A percentile compares a stretch with the other conserved stretches of the same genome.
phyloP scores from a whole-genome alignment of 2,888 invertebrate species.

The Saturnia japonica region DNA sequence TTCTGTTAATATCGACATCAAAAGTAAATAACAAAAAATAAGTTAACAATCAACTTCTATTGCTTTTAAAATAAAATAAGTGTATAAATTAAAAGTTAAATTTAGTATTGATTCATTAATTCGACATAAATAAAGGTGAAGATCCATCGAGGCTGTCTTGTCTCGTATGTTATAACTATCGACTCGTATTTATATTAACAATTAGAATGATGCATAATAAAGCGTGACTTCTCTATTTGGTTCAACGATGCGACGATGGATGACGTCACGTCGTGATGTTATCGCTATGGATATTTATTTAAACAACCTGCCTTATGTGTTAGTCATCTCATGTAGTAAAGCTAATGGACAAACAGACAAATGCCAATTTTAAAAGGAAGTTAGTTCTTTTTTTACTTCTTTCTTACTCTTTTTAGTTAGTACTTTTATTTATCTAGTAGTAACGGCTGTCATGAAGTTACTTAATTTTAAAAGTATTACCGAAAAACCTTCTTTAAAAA shows the following conservation, averaged over 20 bases:
- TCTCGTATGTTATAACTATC: not conserved
- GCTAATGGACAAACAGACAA: conserved; percentile 10
- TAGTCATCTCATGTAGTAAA: not conserved
- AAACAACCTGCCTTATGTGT: conserved; percentile 1
- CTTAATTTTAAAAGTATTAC: not conserved
- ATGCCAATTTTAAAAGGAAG: conserved; percentile 10
- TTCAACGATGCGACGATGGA: not conserved
- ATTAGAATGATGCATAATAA: not conserved
- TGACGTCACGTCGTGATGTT: not conserved
- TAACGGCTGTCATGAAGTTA: not conserved
- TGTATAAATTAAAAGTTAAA: too few species aligned
- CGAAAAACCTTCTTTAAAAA: not conserved
- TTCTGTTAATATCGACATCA: too few species aligned
- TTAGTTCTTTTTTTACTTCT: not conserved
- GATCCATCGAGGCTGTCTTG: conserved; percentile 2
- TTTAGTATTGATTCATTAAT: too few species aligned
- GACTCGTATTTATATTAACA: not conserved
- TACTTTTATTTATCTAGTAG: not conserved
- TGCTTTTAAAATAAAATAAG: too few species aligned
- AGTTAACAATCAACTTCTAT: too few species aligned
- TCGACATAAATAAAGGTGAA: conserved; percentile 6
- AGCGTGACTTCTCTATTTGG: conserved; percentile 5
- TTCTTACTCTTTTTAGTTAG: too few species aligned
- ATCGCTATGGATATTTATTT: not conserved
- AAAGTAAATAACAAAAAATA: too few species aligned